Conservation (phyloP, 2,797 vertebrate species). For the Ateles fusciceps region DNA sequence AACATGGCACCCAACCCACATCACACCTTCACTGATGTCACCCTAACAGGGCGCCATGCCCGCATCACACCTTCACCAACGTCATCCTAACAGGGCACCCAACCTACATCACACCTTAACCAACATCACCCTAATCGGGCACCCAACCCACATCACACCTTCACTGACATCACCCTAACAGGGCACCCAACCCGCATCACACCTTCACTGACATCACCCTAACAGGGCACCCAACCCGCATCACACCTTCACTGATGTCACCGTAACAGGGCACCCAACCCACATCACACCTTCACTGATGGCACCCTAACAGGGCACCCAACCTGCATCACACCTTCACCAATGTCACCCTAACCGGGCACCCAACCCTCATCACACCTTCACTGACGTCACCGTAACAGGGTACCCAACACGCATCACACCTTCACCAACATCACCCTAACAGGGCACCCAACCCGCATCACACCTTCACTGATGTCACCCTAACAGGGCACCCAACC, state of each 20-base stretch:
- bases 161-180: background rate
- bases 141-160: background rate
- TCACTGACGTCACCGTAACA: too few relatives aligned
- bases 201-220: background rate
- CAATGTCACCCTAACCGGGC: too few relatives aligned
- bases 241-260: background rate
- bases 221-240: rapidly evolving
- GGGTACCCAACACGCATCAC: too few relatives aligned
- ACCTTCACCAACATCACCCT: too few relatives aligned
- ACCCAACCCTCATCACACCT: too few relatives aligned
- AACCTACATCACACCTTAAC: background rate
- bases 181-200: background rate
- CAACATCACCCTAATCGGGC: rapidly evolving
- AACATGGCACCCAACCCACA: rapidly evolving
- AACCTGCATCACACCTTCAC: background rate
- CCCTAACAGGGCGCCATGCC: background rate
- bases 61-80: background rate
- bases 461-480: too few relatives aligned
- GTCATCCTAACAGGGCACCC: background rate
- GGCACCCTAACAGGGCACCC: background rate
- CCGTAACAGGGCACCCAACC: background rate
- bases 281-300: background rate
- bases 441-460: too few relatives aligned
- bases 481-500: background rate
- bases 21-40: background rate